Percentiles rank a stretch among this genome's conserved stretches.
Conservation (phyloP, 2,888 invertebrate species). For the Acleris sparsana region DNA sequence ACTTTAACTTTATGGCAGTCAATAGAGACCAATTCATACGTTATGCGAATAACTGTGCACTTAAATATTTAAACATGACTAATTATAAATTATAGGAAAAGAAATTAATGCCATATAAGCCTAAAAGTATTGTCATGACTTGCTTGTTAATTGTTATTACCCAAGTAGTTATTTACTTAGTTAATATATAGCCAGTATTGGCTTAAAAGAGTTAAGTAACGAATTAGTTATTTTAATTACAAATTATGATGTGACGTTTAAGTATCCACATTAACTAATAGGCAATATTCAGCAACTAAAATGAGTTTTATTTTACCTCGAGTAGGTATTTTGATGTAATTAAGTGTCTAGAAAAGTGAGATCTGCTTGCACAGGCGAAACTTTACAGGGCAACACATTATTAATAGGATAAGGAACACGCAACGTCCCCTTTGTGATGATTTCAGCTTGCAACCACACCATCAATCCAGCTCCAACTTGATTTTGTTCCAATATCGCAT, state of each 20-base stretch:
- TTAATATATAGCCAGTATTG: no score
- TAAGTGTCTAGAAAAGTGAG: neutral
- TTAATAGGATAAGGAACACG: slow-evolving; percentile 1
- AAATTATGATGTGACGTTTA: neutral
- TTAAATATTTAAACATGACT: no score
- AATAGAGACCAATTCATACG: no score
- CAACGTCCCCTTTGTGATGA: slow-evolving; percentile 8
- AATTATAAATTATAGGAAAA: no score
- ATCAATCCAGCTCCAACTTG: neutral
- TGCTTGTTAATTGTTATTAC: no score
- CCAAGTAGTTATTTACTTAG: no score
- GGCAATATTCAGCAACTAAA: neutral
- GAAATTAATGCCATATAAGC: no score
- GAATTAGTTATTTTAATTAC: no score
- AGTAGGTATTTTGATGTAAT: neutral
- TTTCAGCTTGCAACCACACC: neutral
- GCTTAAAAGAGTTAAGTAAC: no score
- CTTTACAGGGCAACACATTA: slow-evolving; percentile 8
- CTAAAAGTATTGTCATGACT: no score
- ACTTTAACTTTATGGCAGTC: no score
- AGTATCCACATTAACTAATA: neutral
- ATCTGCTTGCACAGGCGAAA: slow-evolving; percentile 4
- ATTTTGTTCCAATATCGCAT: neutral
- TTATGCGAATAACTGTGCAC: no score
- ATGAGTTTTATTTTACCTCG: neutral